Percentiles rank a stretch among this genome's conserved stretches.
These are phyloP conservation scores for Hipparchia semele DNA, from an alignment of 2,888 invertebrate species.

Conservation along the genomic window DNA sequence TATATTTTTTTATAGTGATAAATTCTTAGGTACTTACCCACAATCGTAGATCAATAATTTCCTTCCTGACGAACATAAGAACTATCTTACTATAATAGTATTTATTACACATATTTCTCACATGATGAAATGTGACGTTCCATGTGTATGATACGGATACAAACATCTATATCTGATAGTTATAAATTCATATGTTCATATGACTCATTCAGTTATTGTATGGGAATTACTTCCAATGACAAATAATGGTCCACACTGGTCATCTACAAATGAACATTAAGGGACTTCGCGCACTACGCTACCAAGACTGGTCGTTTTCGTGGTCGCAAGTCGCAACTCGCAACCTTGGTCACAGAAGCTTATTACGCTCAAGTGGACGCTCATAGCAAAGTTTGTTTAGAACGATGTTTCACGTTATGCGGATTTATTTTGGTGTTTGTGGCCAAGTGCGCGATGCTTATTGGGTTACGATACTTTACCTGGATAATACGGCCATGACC, in stretches of 20 bases:
- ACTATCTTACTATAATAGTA: not conserved
- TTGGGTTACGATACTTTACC: too few species aligned
- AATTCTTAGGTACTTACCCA: not conserved
- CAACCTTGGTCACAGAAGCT: too few species aligned
- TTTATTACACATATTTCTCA: slow-evolving; percentile 51
- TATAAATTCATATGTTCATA: slow-evolving; percentile 34
- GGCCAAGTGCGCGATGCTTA: too few species aligned
- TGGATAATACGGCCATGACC: too few species aligned
- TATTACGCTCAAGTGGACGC: too few species aligned
- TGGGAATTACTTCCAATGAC: slow-evolving; percentile 17
- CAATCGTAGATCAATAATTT: slow-evolving; percentile 13
- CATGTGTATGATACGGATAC: slow-evolving; percentile 39
- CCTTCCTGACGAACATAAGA: slow-evolving; percentile 16
- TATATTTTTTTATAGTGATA: not conserved
- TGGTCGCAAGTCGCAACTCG: too few species aligned
- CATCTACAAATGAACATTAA: slow-evolving; percentile 1
- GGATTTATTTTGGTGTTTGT: too few species aligned
- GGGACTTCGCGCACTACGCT: not conserved
- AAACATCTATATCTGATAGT: slow-evolving; percentile 34
- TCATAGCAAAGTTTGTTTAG: too few species aligned
- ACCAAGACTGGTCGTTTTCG: not conserved
- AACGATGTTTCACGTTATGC: too few species aligned
- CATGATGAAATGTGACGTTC: slow-evolving; percentile 43
- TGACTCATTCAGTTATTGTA: slow-evolving; percentile 32
- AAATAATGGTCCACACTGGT: slow-evolving; percentile 1